These are phyloP conservation scores for Poecilia picta DNA, from an alignment of 2,797 vertebrate genomes.

Conservation along the genomic window DNA sequence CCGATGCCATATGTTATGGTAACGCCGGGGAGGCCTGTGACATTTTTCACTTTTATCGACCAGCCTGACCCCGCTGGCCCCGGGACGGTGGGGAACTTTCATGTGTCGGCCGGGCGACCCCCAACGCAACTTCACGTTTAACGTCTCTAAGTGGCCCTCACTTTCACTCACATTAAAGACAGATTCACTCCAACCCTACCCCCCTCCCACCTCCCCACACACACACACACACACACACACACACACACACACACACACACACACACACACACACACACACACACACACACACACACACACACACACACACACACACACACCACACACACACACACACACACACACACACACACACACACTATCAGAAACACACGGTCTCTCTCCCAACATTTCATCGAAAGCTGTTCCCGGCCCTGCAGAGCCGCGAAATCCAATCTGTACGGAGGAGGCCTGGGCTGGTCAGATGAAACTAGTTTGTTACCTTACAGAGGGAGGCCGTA, in stretches of 20 bases:
- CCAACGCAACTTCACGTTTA: conserved; percentile 68
- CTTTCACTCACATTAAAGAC: conserved; percentile 77
- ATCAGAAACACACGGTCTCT: conserved; percentile 49
- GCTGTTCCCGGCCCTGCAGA: conserved; percentile 64
- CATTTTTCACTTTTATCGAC: conserved; percentile 84
- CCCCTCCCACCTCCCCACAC: conserved; percentile 2
- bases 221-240: conserved; percentile 19
- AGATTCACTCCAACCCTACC: conserved; percentile 23
- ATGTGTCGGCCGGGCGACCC: conserved; percentile 67
- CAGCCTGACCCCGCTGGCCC: conserved; percentile 64
- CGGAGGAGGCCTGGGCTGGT: conserved; percentile 73
- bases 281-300: conserved; percentile 21
- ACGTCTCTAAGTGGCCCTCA: conserved; percentile 77
- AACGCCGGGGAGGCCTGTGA: conserved; percentile 63
- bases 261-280: conserved; percentile 18
- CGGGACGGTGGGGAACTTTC: conserved; percentile 75
- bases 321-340: conserved; percentile 25
- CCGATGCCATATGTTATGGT: conserved; percentile 72
- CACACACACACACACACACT: conserved; percentile 20
- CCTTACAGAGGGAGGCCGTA: conserved; percentile 76
- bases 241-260: conserved; percentile 17
- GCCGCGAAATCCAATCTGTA: conserved; percentile 79
- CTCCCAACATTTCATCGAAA: conserved; percentile 61
- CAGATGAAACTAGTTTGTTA: conserved; percentile 81
- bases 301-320: conserved; percentile 24